phyloP scores from a whole-genome alignment of 2,888 invertebrate species.

The Metopia argyrocephala region DNA sequence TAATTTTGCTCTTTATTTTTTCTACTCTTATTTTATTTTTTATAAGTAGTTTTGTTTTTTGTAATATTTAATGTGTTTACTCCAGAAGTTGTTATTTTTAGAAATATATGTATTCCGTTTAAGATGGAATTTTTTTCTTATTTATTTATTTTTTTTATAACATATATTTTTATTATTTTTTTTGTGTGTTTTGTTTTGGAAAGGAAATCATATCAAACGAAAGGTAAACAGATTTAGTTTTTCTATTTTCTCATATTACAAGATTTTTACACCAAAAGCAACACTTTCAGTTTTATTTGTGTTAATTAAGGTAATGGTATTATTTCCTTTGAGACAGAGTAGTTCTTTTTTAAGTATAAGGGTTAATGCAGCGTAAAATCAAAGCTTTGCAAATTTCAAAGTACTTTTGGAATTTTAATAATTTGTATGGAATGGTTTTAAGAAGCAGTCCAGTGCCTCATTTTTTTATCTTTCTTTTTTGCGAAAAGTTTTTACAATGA shows the following conservation, averaged over 20 bases:
- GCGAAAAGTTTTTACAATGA: too few species aligned
- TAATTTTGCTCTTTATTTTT: background rate
- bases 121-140: background rate
- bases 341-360: background rate
- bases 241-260: background rate
- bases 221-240: slow-evolving; percentile 8
- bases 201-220: background rate
- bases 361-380: background rate
- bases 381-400: background rate
- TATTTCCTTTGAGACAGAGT: background rate
- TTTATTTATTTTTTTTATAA: background rate
- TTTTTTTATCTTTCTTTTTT: too few species aligned
- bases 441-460: too few species aligned
- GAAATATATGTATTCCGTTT: background rate
- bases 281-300: background rate
- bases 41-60: background rate
- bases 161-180: background rate
- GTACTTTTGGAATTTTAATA: too few species aligned
- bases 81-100: background rate
- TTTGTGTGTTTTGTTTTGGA: background rate
- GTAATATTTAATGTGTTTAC: slow-evolving; percentile 18
- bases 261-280: background rate
- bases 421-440: too few species aligned
- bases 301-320: slow-evolving; percentile 36
- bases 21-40: background rate